phyloP scores from a whole-genome alignment of 1,140 invertebrate genomes.

The Ceratitis capitata region DNA sequence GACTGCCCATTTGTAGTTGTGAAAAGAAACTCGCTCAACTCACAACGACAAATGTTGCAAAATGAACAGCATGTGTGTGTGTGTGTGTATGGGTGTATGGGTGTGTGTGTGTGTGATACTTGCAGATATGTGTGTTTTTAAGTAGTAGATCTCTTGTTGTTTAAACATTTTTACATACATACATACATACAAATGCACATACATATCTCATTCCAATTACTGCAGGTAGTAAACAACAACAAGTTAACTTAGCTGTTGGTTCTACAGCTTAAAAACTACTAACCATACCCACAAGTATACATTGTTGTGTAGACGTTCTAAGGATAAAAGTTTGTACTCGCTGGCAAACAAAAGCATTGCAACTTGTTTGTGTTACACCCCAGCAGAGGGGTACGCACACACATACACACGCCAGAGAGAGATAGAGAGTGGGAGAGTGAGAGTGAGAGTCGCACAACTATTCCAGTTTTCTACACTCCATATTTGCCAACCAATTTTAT shows the following conservation, averaged over 20 bases:
- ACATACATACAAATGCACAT: not conserved
- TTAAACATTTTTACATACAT: not conserved
- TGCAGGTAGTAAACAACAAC: too few species aligned
- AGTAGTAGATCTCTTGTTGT: not conserved
- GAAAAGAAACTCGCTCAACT: not conserved
- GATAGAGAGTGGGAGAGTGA: too few species aligned
- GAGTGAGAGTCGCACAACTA: not conserved
- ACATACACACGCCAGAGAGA: too few species aligned
- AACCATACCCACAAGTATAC: not conserved
- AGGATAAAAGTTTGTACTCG: not conserved
- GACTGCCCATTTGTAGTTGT: not conserved
- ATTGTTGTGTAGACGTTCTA: not conserved
- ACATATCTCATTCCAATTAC: not conserved
- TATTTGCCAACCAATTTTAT: not conserved
- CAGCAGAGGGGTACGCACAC: not conserved
- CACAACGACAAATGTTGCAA: not conserved
- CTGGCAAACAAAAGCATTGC: not conserved
- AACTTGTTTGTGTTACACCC: not conserved
- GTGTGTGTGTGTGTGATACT: not conserved
- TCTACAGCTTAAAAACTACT: not conserved
- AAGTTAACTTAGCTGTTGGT: not conserved
- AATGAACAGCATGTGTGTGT: not conserved
- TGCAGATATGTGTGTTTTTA: too few species aligned
- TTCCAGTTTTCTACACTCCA: not conserved
- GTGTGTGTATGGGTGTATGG: not conserved